These are phyloP conservation scores for Suricata suricatta DNA, from an alignment of 2,113 vertebrate species.

Conservation along the genomic window DNA sequence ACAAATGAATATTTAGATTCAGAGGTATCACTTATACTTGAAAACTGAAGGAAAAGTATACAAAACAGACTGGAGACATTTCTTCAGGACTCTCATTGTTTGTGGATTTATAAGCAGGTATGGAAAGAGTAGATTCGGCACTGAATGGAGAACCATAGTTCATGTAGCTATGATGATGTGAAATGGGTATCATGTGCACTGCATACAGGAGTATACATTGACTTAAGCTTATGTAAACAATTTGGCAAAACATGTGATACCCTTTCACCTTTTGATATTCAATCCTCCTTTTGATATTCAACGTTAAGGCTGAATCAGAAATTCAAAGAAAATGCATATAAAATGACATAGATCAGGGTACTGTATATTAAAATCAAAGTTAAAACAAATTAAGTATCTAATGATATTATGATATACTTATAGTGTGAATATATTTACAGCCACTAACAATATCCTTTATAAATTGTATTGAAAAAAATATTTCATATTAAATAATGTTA, in stretches of 20 bases:
- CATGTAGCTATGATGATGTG: background rate
- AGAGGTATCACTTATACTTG: background rate
- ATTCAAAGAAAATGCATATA: background rate
- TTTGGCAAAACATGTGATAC: background rate
- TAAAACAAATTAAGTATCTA: background rate
- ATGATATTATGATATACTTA: background rate
- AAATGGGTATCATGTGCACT: background rate
- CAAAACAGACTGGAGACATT: background rate
- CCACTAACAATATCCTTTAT: background rate
- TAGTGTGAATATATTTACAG: background rate
- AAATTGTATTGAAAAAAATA: background rate
- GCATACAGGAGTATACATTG: background rate
- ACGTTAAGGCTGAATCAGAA: background rate
- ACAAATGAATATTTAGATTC: background rate
- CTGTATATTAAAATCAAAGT: background rate
- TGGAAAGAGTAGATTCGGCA: background rate
- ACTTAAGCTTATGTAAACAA: background rate
- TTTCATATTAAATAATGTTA: background rate
- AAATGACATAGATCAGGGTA: background rate
- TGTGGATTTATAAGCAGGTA: background rate
- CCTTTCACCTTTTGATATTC: background rate
- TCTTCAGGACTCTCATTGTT: background rate
- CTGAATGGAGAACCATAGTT: background rate
- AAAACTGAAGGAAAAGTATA: background rate
- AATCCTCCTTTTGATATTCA: background rate